Percentiles rank a stretch among this genome's conserved stretches.
phyloP scores from a whole-genome alignment of 2,888 invertebrate species.

The Petrolisthes cinctipes region DNA sequence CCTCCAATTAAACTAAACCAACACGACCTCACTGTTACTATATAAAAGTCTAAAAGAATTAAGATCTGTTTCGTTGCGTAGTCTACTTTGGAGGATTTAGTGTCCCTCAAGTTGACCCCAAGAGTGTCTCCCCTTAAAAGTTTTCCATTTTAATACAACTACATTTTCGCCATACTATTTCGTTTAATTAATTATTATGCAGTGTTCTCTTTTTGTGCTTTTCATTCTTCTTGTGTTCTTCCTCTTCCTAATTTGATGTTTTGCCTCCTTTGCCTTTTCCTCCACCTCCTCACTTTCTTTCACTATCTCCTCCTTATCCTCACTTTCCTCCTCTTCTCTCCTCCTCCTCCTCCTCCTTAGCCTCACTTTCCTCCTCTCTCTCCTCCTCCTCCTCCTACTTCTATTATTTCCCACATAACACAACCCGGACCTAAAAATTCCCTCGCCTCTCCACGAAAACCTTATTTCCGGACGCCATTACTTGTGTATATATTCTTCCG shows the following conservation, averaged over 20 bases:
- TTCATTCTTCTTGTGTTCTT: neutral
- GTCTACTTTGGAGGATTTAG: neutral
- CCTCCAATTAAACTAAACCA: too few relatives aligned
- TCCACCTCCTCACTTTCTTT: neutral
- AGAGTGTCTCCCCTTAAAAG: too few relatives aligned
- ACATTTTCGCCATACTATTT: too few relatives aligned
- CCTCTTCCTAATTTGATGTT: neutral
- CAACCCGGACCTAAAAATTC: neutral
- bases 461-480: slow-evolving; percentile 1
- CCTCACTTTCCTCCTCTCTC: neutral
- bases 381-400: neutral
- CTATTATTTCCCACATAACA: neutral
- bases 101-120: too few relatives aligned
- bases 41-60: too few relatives aligned
- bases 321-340: neutral
- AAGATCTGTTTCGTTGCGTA: too few relatives aligned
- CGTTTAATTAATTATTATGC: too few relatives aligned
- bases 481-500: neutral
- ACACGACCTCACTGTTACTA: too few relatives aligned
- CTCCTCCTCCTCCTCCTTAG: neutral
- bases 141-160: too few relatives aligned
- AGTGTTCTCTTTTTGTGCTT: too few relatives aligned
- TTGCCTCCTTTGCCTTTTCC: neutral
- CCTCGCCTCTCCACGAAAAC: neutral
- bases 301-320: neutral